Evolutionary conservation across 2,888 invertebrate genomes (phyloP), one percentile per base, ranked within the genome.

Genomic region (Hyposoter dolosus): DNA sequence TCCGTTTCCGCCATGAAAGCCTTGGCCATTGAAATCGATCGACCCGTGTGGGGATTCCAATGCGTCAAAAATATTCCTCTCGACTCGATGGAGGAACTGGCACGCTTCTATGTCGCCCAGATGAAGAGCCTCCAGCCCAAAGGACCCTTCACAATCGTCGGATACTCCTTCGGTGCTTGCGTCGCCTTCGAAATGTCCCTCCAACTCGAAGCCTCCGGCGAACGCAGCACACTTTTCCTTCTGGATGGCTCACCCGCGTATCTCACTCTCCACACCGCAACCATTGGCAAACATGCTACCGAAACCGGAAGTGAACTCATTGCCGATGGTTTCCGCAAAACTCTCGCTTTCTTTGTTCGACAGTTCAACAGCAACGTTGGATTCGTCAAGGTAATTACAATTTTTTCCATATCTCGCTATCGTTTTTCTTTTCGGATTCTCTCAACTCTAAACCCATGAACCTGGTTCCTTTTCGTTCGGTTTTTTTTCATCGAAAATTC

Each of bases 151-250:
- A 96, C 96, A 75, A 95, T 99, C 88, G 96, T 98, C 66, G 99
- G 99, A 1, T 99, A 99, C 95, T 99, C 99, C 0, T 99, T 98
- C 94, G 99, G 99, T 87, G 98, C 98, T 63, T 96, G 97, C 90
- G 97, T 99, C 50, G 99, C 98, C 23, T 98, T 98, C 94, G 99
- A 99, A 95, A 99, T 99, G 97, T 98, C 98, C 40, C 95, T 97
- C 47, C 97, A 98, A 93, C 95, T 99, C 79, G 98, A 98, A 93
- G 94, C 95, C 88, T 94, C 91, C 47, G 95, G 95, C 3, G 95
- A 96, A 91, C 94, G 93, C 87, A 95, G 95, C 45, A 95, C 96
- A 71, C 95, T 98, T 53, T 96, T 97, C 89, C 96, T 99, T 90
- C 95, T 99, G 89, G 99, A 99, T 95, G 99, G 99, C 63, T 98